phyloP scores from a whole-genome alignment of 2,113 vertebrate genomes.

The Raja brachyura region DNA sequence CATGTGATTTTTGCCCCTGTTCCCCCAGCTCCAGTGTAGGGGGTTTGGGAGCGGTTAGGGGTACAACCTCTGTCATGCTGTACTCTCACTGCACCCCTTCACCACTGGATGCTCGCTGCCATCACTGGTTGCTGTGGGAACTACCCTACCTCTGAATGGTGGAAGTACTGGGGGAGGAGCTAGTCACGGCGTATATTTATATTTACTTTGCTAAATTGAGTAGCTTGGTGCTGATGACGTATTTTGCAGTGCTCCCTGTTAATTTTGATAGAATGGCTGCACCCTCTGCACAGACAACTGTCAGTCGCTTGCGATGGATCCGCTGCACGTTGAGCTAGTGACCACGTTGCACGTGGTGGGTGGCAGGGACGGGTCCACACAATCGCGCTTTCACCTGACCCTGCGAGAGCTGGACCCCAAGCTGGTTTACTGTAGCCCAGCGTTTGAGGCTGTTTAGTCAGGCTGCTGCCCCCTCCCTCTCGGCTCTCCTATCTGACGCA shows the following conservation, averaged over 20 bases:
- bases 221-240: not conserved
- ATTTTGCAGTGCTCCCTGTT: not conserved
- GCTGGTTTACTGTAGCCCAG: not conserved
- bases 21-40: too few relatives aligned
- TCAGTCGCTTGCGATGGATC: not conserved
- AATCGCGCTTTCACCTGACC: too few relatives aligned
- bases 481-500: not conserved
- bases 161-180: not conserved
- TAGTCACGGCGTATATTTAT: not conserved
- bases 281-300: not conserved
- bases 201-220: not conserved
- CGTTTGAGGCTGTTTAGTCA: not conserved
- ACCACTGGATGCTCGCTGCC: not conserved
- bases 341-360: not conserved
- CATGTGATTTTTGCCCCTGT: not conserved
- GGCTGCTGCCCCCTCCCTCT: not conserved
- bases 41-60: too few relatives aligned
- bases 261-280: not conserved
- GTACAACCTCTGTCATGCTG: too few relatives aligned
- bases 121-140: not conserved
- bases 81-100: not conserved
- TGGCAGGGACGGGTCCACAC: not conserved
- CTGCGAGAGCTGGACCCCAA: too few relatives aligned
- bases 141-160: not conserved
- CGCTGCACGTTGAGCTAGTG: not conserved